A percentile compares a stretch with the other conserved stretches of the same genome.
These are phyloP conservation scores for Euborellia annulipes DNA, from an alignment of 1,140 invertebrate genomes.

Conservation along the genomic window DNA sequence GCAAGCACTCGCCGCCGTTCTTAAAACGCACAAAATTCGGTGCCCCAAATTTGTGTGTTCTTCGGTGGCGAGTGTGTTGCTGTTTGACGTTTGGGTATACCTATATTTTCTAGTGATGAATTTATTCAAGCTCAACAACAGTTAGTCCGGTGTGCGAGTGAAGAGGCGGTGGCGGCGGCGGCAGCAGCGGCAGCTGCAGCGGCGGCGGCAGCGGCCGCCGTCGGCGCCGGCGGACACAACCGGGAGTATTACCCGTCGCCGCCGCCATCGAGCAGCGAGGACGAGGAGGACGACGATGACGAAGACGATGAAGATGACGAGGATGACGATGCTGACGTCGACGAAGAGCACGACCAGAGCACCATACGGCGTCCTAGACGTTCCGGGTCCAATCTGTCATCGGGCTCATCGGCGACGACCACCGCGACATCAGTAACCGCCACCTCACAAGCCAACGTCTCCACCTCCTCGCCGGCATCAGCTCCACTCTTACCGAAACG, in stretches of 20 bases:
- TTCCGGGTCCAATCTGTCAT: not conserved
- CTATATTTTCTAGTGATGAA: conserved; percentile 75
- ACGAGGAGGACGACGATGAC: conserved; percentile 2
- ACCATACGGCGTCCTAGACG: not conserved
- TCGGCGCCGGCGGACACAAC: conserved; percentile 13
- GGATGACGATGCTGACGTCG: not conserved
- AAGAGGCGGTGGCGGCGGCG: conserved; percentile 55
- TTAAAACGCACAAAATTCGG: no score
- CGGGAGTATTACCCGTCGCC: conserved; percentile 11
- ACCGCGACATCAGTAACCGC: not conserved
- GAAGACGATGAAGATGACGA: not conserved
- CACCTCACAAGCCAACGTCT: not conserved
- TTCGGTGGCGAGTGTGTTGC: no score
- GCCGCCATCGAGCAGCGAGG: conserved; percentile 4
- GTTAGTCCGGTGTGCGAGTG: conserved; percentile 81
- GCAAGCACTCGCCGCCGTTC: no score
- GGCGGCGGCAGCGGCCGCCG: conserved; percentile 15
- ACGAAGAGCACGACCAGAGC: not conserved
- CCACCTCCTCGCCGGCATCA: conserved; percentile 13
- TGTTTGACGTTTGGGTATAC: no score
- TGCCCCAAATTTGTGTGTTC: no score
- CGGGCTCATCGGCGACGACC: conserved; percentile 1
- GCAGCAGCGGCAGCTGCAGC: conserved; percentile 21
- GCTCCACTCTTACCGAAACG: conserved; percentile 30
- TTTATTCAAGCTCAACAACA: conserved; percentile 87